Evolutionary conservation across 2,113 vertebrate species (phyloP).

Genomic region (Anarhynchus alexandrinus): DNA sequence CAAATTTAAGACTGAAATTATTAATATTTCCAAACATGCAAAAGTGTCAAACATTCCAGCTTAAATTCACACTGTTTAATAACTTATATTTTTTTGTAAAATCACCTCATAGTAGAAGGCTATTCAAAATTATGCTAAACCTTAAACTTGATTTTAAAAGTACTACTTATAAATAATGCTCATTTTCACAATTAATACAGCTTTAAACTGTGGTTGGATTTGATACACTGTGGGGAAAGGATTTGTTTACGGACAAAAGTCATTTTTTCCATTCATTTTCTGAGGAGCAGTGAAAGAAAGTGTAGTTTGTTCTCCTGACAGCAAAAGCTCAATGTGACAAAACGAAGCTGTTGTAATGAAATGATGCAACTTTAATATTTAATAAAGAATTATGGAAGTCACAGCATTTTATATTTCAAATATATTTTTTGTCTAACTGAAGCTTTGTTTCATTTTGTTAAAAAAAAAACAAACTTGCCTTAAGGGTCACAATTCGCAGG

Average conservation of each 20-base stretch:
- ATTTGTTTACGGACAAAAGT: slow-evolving; percentile 5
- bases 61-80: slow-evolving; percentile 34
- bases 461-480: background rate
- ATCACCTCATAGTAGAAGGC: background rate
- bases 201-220: slow-evolving; percentile 51
- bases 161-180: slow-evolving; percentile 8
- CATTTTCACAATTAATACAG: slow-evolving; percentile 53
- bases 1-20: background rate
- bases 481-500: too few relatives aligned
- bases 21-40: background rate
- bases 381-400: slow-evolving; percentile 71
- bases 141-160: slow-evolving; percentile 7
- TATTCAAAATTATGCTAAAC: slow-evolving; percentile 44
- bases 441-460: background rate
- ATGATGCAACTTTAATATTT: slow-evolving; percentile 70
- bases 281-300: slow-evolving; percentile 26
- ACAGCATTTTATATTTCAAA: slow-evolving; percentile 52
- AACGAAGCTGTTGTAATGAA: slow-evolving; percentile 69
- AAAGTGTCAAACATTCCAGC: slow-evolving; percentile 62
- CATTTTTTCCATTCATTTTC: slow-evolving; percentile 43
- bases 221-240: background rate
- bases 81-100: slow-evolving; percentile 32
- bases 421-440: slow-evolving; percentile 25
- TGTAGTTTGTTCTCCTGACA: slow-evolving; percentile 57
- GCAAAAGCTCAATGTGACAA: slow-evolving; percentile 56